Evolutionary conservation across 2,113 vertebrate species (phyloP), one percentile per base, ranked within the genome.

Genomic region (Dicentrarchus labrax): DNA sequence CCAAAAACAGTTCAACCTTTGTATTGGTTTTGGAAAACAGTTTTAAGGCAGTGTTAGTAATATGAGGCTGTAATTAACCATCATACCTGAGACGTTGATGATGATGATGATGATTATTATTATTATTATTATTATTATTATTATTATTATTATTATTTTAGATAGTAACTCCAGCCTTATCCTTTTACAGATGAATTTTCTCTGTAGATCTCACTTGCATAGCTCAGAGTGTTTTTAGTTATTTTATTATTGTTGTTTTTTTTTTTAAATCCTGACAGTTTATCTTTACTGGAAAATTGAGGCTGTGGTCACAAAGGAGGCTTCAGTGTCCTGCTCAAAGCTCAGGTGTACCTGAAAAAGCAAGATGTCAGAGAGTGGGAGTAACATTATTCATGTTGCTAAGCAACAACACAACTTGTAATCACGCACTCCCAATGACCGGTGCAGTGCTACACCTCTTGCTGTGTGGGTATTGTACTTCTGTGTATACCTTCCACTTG

Each of bases 231-330:
- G 22, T 64, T 71, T 64, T 30, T 22, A 30, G 12, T 54, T 82
- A 8, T 74, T 57, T 64, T 56, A 10, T 51, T 38, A 30, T 30
- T 30, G 30, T 30, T 12, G 13, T 4, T 53, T 48, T 4, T 30
- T 11, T 51, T 36, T 57, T n/a, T n/a, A n/a, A 15, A 8, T 71
- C 45, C 45, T 60, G 36, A 47, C 24, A 65, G 10, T 70, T 73
- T 9, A 57, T n/a, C 17, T 79, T 56, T 54, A 54, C 30, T 60
- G 60, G 64, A 72, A 65, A 61, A 24, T 51, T 57, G 64, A 86
- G 71, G 68, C 87, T 85, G 73, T 66, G 78, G 75, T 75, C 73
- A 78, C 30, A 84, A 72, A 68, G 41, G 67, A 80, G 22, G 21
- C 13, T 43, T 53, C 39, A 10, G 71, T 22, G 30, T 45, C n/a